phyloP scores from a whole-genome alignment of 2,113 vertebrate species.

The Sander vitreus region DNA sequence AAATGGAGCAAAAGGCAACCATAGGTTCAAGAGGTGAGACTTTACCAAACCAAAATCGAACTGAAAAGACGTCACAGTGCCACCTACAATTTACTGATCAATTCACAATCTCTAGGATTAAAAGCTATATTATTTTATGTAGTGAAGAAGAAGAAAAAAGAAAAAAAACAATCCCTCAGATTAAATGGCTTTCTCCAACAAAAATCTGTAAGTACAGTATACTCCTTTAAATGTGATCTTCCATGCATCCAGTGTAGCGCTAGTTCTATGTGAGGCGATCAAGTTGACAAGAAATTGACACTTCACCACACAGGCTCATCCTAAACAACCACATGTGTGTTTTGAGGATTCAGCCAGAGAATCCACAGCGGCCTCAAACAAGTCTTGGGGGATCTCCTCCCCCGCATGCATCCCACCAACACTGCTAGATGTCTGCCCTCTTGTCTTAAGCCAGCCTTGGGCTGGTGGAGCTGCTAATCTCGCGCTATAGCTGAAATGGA shows the following conservation, averaged over 20 bases:
- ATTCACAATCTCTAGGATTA: not conserved
- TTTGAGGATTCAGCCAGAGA: constrained; percentile 67
- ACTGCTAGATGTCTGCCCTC: constrained; percentile 69
- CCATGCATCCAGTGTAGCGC: not conserved
- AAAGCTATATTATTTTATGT: not conserved
- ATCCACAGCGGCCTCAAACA: constrained; percentile 68
- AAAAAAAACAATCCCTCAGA: not conserved
- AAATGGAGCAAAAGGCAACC: not conserved
- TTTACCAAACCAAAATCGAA: not conserved
- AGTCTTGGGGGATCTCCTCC: constrained; percentile 72
- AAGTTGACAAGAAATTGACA: constrained; percentile 63
- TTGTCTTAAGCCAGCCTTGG: constrained; percentile 79
- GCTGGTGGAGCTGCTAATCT: constrained; percentile 76
- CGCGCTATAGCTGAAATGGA: constrained; percentile 78
- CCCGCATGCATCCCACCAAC: constrained; percentile 77
- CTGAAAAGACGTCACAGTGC: not conserved
- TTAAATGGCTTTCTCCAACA: not conserved
- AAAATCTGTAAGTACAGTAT: not conserved
- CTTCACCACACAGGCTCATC: constrained; percentile 59
- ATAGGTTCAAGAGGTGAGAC: not conserved
- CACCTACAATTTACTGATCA: not conserved
- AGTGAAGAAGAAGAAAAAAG: not conserved
- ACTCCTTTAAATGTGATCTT: not conserved
- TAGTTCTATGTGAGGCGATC: constrained; percentile 47
- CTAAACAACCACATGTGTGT: constrained; percentile 50